phyloP scores from a whole-genome alignment of 1,140 invertebrate genomes.

The Dinoponera quadriceps region DNA sequence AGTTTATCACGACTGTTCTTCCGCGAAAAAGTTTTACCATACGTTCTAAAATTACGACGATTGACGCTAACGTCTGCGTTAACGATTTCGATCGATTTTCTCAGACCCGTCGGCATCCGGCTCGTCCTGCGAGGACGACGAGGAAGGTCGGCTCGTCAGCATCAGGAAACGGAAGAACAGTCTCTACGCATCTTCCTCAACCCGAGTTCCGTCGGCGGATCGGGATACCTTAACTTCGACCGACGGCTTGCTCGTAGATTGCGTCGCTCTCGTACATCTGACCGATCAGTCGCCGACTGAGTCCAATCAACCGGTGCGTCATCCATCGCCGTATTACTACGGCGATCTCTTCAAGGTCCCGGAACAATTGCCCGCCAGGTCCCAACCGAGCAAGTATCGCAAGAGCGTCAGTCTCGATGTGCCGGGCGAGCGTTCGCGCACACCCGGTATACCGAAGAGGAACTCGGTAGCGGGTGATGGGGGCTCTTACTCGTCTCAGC shows the following conservation, averaged over 20 bases:
- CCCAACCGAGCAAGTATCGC: conserved; percentile 83
- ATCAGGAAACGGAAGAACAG: conserved; percentile 74
- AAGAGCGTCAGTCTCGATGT: conserved; percentile 90
- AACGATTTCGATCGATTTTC: conserved; percentile 37
- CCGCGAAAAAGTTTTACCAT: neutral
- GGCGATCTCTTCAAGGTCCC: conserved; percentile 89
- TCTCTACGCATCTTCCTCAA: conserved; percentile 65
- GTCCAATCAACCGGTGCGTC: conserved; percentile 85
- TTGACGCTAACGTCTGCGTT: neutral
- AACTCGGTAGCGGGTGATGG: conserved; percentile 89
- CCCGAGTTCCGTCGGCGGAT: conserved; percentile 52
- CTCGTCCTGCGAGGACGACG: conserved; percentile 81
- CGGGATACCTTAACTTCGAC: conserved; percentile 62
- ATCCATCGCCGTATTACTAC: conserved; percentile 92
- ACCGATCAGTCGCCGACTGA: conserved; percentile 82
- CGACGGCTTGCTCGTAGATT: conserved; percentile 77
- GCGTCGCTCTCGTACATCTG: conserved; percentile 80
- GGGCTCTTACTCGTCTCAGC: conserved; percentile 79
- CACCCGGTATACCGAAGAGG: conserved; percentile 86
- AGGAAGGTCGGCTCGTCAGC: conserved; percentile 66
- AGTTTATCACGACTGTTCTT: neutral
- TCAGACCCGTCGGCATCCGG: conserved; percentile 82
- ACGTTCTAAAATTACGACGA: neutral
- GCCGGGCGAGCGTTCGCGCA: conserved; percentile 85
- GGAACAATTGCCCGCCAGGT: conserved; percentile 73